Conservation (phyloP, 1,140 invertebrate species). For the Pogonus chalceus region DNA sequence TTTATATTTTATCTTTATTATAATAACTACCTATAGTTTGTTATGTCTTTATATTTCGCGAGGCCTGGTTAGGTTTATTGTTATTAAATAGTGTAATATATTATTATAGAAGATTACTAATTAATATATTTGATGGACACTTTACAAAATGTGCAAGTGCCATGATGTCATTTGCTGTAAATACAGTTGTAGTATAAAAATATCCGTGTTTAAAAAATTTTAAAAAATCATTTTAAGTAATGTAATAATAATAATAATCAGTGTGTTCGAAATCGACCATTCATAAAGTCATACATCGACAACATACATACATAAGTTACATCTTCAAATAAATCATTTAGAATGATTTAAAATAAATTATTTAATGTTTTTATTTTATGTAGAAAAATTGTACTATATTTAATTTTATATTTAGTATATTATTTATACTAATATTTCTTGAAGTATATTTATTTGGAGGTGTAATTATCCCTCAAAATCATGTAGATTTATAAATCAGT, state of each 20-base stretch:
- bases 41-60: not conserved
- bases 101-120: not conserved
- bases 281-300: too few species aligned
- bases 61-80: conserved; percentile 6
- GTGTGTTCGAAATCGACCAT: not conserved
- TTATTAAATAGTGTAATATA: conserved; percentile 6
- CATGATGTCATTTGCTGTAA: not conserved
- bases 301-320: too few species aligned
- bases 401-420: too few species aligned
- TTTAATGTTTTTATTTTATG: too few species aligned
- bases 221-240: not conserved
- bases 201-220: not conserved
- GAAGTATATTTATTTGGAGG: too few species aligned
- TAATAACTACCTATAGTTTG: not conserved
- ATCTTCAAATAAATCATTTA: too few species aligned
- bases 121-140: not conserved
- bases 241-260: not conserved
- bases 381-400: too few species aligned
- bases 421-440: too few species aligned
- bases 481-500: too few species aligned
- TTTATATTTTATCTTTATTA: conserved; percentile 2
- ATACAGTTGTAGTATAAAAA: not conserved
- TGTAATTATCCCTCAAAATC: too few species aligned
- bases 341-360: too few species aligned
- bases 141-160: not conserved